These are phyloP conservation scores for Cyclophora albipunctata DNA, from an alignment of 2,888 invertebrate genomes.

Conservation along the genomic window DNA sequence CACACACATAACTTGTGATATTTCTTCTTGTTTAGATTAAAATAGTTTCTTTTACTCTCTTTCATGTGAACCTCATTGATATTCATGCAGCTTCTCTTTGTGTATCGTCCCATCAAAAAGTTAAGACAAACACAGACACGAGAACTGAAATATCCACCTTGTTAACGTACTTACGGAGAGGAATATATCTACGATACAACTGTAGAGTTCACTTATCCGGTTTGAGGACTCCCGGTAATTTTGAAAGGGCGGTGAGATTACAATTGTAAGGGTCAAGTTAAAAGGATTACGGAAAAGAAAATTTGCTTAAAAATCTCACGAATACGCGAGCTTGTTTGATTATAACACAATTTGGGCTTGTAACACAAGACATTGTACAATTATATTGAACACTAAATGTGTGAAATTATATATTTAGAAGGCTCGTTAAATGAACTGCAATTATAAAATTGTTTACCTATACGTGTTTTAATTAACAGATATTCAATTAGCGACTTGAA, in stretches of 20 bases:
- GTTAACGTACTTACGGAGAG: conserved; percentile 4
- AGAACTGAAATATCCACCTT: conserved; percentile 2
- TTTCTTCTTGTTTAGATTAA: conserved; percentile 51
- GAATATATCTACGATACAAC: background rate
- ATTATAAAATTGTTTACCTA: no score
- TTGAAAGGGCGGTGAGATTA: conserved; percentile 50
- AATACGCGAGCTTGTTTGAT: no score
- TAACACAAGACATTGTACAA: no score
- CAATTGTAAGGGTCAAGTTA: conserved; percentile 44
- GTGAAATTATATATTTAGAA: no score
- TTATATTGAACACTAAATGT: no score
- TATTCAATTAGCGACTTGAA: no score
- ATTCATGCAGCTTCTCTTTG: conserved; percentile 38
- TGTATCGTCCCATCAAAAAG: conserved; percentile 26
- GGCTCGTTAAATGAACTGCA: no score
- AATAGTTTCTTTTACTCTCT: conserved; percentile 43
- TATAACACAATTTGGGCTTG: no score
- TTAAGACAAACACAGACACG: conserved; percentile 13
- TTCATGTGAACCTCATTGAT: conserved; percentile 39
- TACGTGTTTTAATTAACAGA: no score
- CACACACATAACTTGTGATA: conserved; percentile 43
- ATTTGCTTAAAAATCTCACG: conserved; percentile 20
- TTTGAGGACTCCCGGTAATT: conserved; percentile 46
- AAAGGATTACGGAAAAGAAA: conserved; percentile 32
- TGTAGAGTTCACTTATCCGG: conserved; percentile 29